Evolutionary conservation across 2,113 vertebrate species (phyloP), one percentile per base, ranked within the genome.

Genomic region (Eptatretus burgeri): DNA sequence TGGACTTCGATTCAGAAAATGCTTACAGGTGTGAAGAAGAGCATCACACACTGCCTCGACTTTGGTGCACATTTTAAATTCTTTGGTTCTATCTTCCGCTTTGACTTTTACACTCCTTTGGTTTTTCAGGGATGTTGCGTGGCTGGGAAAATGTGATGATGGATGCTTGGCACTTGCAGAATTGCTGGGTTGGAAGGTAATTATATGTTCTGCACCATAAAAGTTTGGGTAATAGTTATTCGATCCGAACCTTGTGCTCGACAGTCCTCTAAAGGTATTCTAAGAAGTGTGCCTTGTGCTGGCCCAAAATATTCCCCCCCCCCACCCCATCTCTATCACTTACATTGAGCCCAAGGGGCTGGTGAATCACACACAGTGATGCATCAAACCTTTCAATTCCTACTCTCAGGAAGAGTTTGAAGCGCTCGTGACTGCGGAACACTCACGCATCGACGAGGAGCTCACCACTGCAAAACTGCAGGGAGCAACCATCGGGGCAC

Each of bases 1-100:
- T 88, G 82, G 84, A 93, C 72, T 89, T 93, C 27, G 83, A 91
- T 67, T 91, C 85, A 0, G 80, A 84, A 62, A 86, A 84, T 66
- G 86, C 85, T 1, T 93, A 93, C 75, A 81, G 86, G 86, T 82
- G 62, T 41, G 27, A 41, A 41, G 27, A 41, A 41, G 27, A 17
- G 13, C 9, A 14, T 13, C 17, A 14, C 11, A 14, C 18, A n/a
- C 10, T 17, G 9, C 20, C n/a, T 50, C 62, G 11, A 17, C 13
- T 13, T 66, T 17, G 13, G 16, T 50, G 11, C 51, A 18, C 13
- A 49, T 51, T 51, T 51, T 13, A 41, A 27, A 13, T 60, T n/a
- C 41, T 11, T 9, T 41, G n/a, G 19, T 52, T 16, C 51, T 41
- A 17, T 5, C 66, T 18, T 5, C 2, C 49, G 19, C 5, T 0